A percentile compares a stretch with the other conserved stretches of the same genome.
Evolutionary conservation across 1,140 invertebrate species (phyloP).

Genomic region (Polyergus mexicanus): DNA sequence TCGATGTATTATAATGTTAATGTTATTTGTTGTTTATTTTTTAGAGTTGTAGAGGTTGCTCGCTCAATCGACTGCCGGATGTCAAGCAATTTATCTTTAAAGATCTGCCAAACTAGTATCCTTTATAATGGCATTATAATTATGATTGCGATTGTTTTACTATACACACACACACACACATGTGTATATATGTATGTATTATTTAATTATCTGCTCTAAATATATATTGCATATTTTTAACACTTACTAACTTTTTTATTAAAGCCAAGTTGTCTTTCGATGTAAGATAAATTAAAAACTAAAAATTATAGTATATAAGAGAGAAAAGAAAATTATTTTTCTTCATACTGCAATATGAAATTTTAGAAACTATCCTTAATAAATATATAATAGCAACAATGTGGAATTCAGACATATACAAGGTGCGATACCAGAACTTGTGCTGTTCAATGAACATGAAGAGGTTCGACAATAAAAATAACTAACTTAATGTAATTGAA

Average conservation of each 20-base stretch:
- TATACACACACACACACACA: no score
- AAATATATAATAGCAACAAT: conserved; percentile 84
- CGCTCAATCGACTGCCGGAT: conserved; percentile 90
- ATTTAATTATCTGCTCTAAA: conserved; percentile 26
- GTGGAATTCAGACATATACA: conserved; percentile 90
- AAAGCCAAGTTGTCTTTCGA: not conserved
- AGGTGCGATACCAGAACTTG: conserved; percentile 90
- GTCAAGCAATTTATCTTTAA: conserved; percentile 92
- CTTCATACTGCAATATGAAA: conserved; percentile 14
- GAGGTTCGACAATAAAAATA: conserved; percentile 79
- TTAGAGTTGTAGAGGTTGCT: conserved; percentile 93
- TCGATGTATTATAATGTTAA: conserved; percentile 39
- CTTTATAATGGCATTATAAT: conserved; percentile 69
- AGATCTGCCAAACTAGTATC: conserved; percentile 91
- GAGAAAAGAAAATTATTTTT: not conserved
- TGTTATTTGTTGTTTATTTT: conserved; percentile 75
- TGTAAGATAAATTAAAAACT: not conserved
- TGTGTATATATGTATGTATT: conserved; percentile 9
- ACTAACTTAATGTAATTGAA: not conserved
- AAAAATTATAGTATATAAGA: no score
- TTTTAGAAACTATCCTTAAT: conserved; percentile 73
- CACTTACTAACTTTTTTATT: not conserved
- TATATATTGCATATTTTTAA: not conserved
- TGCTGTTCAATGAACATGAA: conserved; percentile 88
- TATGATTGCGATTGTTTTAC: not conserved